Evolutionary conservation across 2,113 vertebrate genomes (phyloP).

Genomic region (Nycticorax nycticorax): DNA sequence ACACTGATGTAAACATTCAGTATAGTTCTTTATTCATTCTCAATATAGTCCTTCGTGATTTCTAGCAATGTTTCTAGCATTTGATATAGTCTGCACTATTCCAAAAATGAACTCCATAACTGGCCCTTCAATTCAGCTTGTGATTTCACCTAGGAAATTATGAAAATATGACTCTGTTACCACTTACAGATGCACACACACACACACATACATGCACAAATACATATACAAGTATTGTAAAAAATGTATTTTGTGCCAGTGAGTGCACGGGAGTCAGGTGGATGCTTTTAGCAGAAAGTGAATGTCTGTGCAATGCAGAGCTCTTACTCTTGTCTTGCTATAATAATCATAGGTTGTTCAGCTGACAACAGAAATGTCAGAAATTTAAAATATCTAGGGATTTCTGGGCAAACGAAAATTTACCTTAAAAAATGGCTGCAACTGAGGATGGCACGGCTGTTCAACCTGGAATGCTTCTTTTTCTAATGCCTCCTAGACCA

Average conservation of each 20-base stretch:
- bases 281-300: not conserved
- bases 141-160: constrained; percentile 1
- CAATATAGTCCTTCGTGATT: not conserved
- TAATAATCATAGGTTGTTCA: not conserved
- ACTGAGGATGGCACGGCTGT: not conserved
- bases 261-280: not conserved
- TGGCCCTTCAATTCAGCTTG: not conserved
- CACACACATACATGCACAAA: not conserved
- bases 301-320: not conserved
- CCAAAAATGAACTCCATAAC: not conserved
- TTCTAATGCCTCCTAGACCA: not conserved
- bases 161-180: not conserved
- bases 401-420: not conserved
- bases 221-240: not conserved
- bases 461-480: not conserved
- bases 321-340: not conserved
- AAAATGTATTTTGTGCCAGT: not conserved
- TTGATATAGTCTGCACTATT: not conserved
- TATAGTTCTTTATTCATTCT: not conserved
- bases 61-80: not conserved
- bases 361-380: not conserved
- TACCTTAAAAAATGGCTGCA: not conserved
- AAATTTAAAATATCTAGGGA: not conserved
- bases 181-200: not conserved
- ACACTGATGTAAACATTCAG: not conserved